phyloP scores from a whole-genome alignment of 2,113 vertebrate species.

The Geococcyx californianus region DNA sequence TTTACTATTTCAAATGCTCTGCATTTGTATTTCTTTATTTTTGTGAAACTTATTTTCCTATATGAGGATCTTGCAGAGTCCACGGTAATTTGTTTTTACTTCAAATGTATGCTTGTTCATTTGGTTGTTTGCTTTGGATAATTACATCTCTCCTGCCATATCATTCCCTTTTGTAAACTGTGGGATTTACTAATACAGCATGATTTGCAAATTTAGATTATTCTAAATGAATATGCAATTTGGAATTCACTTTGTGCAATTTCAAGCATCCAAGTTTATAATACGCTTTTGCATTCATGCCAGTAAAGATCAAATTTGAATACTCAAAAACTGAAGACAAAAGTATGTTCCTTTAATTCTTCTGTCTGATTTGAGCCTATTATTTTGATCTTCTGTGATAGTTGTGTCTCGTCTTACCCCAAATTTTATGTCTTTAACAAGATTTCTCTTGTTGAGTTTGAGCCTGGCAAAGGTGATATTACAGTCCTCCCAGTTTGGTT shows the following conservation, averaged over 20 bases:
- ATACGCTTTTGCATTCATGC: neutral
- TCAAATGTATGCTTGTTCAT: slow-evolving; percentile 37
- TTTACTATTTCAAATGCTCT: slow-evolving; percentile 14
- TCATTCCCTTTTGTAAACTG: slow-evolving; percentile 39
- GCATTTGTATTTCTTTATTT: slow-evolving; percentile 21
- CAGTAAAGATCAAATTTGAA: slow-evolving; percentile 21
- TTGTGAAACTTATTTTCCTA: slow-evolving; percentile 27
- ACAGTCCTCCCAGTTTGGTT: neutral
- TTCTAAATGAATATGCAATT: slow-evolving; percentile 47
- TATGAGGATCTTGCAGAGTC: slow-evolving; percentile 10
- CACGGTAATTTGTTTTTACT: slow-evolving; percentile 25
- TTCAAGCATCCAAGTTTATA: slow-evolving; percentile 35
- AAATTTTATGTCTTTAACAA: neutral
- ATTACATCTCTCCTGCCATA: slow-evolving; percentile 50
- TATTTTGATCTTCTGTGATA: neutral
- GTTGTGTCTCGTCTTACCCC: neutral
- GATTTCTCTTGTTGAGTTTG: neutral
- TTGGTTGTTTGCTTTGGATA: slow-evolving; percentile 59
- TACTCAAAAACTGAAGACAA: neutral
- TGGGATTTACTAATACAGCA: slow-evolving; percentile 35
- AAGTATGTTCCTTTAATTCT: neutral
- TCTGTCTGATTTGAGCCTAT: neutral
- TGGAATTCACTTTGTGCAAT: slow-evolving; percentile 28
- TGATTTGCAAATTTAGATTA: slow-evolving; percentile 52
- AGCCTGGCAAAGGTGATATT: neutral